Evolutionary conservation across 2,797 vertebrate species (phyloP), one percentile per base, ranked within the genome.

Genomic region (Myiotriccus ornatus): DNA sequence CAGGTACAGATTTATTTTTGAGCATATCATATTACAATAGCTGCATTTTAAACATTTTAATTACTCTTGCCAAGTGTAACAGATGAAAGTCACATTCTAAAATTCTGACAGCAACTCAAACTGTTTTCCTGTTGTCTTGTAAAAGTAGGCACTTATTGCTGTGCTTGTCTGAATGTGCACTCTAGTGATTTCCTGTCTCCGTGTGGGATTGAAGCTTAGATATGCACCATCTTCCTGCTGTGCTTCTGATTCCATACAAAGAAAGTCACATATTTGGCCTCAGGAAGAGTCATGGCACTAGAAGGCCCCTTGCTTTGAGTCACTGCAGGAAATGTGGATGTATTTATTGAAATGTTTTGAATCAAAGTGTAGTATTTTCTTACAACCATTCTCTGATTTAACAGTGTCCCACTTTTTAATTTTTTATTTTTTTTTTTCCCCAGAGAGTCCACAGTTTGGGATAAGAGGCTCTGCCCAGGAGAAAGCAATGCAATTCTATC

Each of bases 401-500:
- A 62, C 64, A 28, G 15, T 60, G 8, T 20, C 15, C 4, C 12
- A 28, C 14, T 55, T 67, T 43, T 64, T 59, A 1, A n/a, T 47
- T 20, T 21, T 34, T n/a, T n/a, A n/a, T n/a, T 34, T 65, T 32
- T 32, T 82, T 77, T 81, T 28, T 50, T 27, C 10, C 16, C 81
- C 55, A 98, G 98, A 98, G 62, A 23, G 57, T 49, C 57, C 93
- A 65, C 71, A 44, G 13, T 64, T 87, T 71, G 94, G 63, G n/a
- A 55, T 32, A 64, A 93, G n/a, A 80, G 93, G 81, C 30, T 98
- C 98, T 87, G 98, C 98, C 13, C 97, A 98, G 56, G 97, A 98
- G 94, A 99, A 99, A 96, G 98, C 98, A 69, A 97, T 97, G 89
- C 92, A 55, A 16, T 99, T 99, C 97, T 99, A 99, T 95, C 96